Evolutionary conservation across 1,140 invertebrate species (phyloP).

Genomic region (Melanaphis sacchari): DNA sequence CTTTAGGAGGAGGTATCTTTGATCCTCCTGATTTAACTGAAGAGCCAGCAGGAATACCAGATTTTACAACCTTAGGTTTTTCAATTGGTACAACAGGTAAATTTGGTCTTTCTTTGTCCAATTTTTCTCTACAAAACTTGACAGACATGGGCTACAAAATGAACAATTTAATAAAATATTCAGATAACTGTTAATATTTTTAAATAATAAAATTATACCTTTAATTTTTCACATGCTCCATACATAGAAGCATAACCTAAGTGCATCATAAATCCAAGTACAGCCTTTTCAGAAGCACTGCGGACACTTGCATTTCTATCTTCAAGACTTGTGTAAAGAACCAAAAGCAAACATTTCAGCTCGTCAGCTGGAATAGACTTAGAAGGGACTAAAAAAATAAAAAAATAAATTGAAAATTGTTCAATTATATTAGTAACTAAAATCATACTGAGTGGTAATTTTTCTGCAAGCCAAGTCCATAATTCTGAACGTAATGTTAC

Average conservation of each 20-base stretch:
- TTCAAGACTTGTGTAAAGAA: slow-evolving; percentile 84
- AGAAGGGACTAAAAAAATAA: slow-evolving; percentile 38
- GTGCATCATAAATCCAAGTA: slow-evolving; percentile 93
- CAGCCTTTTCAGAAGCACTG: slow-evolving; percentile 86
- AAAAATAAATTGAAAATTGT: background rate
- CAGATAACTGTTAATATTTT: background rate
- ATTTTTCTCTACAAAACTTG: slow-evolving; percentile 44
- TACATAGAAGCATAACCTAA: slow-evolving; percentile 84
- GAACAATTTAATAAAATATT: background rate
- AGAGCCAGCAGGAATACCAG: slow-evolving; percentile 57
- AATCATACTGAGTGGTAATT: slow-evolving; percentile 74
- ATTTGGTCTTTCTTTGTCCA: slow-evolving; percentile 49
- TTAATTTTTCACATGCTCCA: slow-evolving; percentile 80
- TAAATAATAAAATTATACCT: slow-evolving; percentile 64
- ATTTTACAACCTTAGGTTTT: slow-evolving; percentile 46
- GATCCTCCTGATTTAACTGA: slow-evolving; percentile 37
- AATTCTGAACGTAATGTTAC: slow-evolving; percentile 82
- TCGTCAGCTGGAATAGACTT: slow-evolving; percentile 79
- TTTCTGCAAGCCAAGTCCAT: slow-evolving; percentile 84
- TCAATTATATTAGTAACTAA: background rate
- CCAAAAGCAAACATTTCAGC: slow-evolving; percentile 77
- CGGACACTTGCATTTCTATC: slow-evolving; percentile 91
- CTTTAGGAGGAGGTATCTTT: slow-evolving; percentile 15
- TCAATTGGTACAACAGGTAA: slow-evolving; percentile 47
- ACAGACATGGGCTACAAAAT: slow-evolving; percentile 43